Percentiles rank a stretch among this genome's conserved stretches.
Conservation (phyloP, 2,797 vertebrate genomes). For the Pseudomugil gertrudae region DNA sequence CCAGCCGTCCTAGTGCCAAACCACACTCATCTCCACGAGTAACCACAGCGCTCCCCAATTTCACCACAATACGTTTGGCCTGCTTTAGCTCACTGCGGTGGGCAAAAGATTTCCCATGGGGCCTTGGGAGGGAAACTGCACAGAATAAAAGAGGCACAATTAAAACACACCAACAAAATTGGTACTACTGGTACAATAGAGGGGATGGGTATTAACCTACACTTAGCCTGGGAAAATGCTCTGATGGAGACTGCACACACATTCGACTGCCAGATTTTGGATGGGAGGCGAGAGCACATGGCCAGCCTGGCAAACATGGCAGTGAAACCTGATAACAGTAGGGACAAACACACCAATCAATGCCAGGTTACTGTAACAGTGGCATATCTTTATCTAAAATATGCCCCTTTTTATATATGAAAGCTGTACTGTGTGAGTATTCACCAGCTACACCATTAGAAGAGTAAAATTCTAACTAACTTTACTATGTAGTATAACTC, state of each 20-base stretch:
- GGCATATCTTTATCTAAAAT: conserved; percentile 25
- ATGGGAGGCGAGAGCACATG: conserved; percentile 58
- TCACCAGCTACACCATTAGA: neutral
- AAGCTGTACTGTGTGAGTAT: neutral
- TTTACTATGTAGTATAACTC: neutral
- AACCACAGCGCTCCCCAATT: conserved; percentile 96
- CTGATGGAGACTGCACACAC: conserved; percentile 57
- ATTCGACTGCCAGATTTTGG: conserved; percentile 48
- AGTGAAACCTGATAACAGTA: conserved; percentile 28
- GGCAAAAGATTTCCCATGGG: conserved; percentile 89
- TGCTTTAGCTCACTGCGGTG: conserved; percentile 96
- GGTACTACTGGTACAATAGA: neutral
- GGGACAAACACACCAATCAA: conserved; percentile 26
- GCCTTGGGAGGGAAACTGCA: conserved; percentile 83
- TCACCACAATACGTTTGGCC: conserved; percentile 95
- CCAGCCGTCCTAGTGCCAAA: conserved; percentile 92
- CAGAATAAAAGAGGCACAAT: conserved; percentile 8
- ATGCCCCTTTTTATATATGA: conserved; percentile 12
- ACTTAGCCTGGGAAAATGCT: conserved; percentile 72
- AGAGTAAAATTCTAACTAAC: neutral
- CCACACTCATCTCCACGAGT: conserved; percentile 97
- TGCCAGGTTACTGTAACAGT: conserved; percentile 27
- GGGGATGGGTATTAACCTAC: conserved; percentile 51
- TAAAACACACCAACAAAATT: neutral
- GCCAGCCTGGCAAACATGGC: conserved; percentile 77